Evolutionary conservation across 2,888 invertebrate species (phyloP), one percentile per base, ranked within the genome.

Genomic region (Taphrorychus bicolor): DNA sequence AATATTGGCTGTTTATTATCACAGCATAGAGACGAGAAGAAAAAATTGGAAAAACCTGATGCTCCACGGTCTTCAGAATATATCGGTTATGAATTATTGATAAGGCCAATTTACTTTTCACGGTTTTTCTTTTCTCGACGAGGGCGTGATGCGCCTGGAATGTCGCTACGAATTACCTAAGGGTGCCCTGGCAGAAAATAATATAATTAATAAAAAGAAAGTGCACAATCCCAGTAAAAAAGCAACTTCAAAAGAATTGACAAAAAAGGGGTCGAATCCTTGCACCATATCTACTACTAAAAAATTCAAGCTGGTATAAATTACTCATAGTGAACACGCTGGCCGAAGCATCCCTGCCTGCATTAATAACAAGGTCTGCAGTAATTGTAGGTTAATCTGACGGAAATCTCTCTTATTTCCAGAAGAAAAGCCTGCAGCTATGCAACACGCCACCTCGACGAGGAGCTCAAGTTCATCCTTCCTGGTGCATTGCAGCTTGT

Each of bases 401-500:
- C 59, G 5, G 16, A 32, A 32, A 32, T 59, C 57, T 70, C 67
- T 62, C 16, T 67, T 72, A 71, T 68, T 83, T 83, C 65, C 85
- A 90, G 90, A 89, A 80, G 90, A 90, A 79, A 89, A 89, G 42
- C 89, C 89, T 70, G 90, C 90, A 21, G 90, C 90, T 0, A 90
- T 90, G 89, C 89, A 90, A 75, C 89, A 89, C 73, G 89, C 89
- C 48, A 89, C 89, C 80, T 87, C 81, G 17, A 72, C 74, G 19
- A 76, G 77, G 52, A 77, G 78, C 49, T 75, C 79, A 22, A 74
- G 78, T 17, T 75, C 77, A 11, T 73, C 73, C 24, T 73, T 73
- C 51, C 65, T 77, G 56, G 68, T 76, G 57, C 76, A 76, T 64
- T 78, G 74, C 71, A 72, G 77, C 71, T 72, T 78, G 59, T 70